phyloP scores from a whole-genome alignment of 1,140 invertebrate genomes.

The Philaenus spumarius region DNA sequence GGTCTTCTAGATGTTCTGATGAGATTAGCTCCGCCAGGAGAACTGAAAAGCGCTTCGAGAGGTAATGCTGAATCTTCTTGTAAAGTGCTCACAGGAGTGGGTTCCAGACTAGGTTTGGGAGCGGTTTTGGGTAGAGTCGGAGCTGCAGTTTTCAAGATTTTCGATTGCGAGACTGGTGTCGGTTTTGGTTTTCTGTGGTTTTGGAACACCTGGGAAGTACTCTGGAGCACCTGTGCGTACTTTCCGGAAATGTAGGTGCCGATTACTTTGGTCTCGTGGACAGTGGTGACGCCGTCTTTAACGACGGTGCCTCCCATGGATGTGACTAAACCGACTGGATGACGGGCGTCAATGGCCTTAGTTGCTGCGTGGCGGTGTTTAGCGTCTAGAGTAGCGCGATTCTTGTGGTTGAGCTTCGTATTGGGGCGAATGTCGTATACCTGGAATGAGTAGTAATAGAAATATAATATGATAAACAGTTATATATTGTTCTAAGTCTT shows the following conservation, averaged over 20 bases:
- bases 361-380: not conserved
- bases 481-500: too few species aligned
- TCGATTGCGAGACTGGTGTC: constrained; percentile 45
- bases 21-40: constrained; percentile 34
- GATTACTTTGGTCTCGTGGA: constrained; percentile 81
- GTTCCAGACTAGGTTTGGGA: constrained; percentile 47
- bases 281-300: constrained; percentile 72
- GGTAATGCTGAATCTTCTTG: constrained; percentile 49
- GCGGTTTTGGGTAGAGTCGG: constrained; percentile 47
- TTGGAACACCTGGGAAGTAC: constrained; percentile 41
- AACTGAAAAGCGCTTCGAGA: constrained; percentile 42
- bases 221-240: constrained; percentile 75
- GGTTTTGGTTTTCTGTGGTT: constrained; percentile 53
- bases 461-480: too few species aligned
- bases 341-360: not conserved
- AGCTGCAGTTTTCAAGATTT: constrained; percentile 65
- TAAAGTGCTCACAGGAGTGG: constrained; percentile 46
- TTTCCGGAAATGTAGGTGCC: constrained; percentile 82
- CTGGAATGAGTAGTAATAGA: too few species aligned
- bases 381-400: too few species aligned
- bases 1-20: constrained; percentile 49
- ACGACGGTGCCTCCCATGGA: constrained; percentile 74
- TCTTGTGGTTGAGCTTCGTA: constrained; percentile 14
- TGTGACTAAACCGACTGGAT: constrained; percentile 44
- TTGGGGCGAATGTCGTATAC: constrained; percentile 18